Base-by-base conservation (phyloP, 2,797 vertebrate species). In the Lepus townsendii region DNA sequence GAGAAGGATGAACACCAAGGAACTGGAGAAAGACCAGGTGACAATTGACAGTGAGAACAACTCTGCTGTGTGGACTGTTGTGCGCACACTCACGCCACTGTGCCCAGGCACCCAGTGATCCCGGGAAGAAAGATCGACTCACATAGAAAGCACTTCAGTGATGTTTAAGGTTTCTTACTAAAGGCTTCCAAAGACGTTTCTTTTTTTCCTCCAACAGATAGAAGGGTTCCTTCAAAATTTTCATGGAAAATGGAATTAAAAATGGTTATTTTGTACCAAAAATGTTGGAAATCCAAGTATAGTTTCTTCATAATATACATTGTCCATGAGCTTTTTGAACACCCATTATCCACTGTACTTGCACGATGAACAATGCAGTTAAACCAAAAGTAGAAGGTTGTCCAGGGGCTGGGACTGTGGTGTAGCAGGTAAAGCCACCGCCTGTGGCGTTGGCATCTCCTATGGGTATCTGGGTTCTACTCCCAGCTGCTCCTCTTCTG, bases 371-470 rank as follows among this genome's bases (percentile, higher is more conserved):
- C 69, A 24, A 63, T 52, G 47, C 16, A 35, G 60, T 66, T 50
- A 72, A 92, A 71, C 92, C 68, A 91, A 69, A 47, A 92, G 54
- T 26, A 50, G 63, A 94, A 77, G 19, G n/a, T 93, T 91, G 77
- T 54, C 68, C 30, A 32, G 42, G 42, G 42, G 42, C 42, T 47
- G 42, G 42, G 42, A 47, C 42, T 47, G 8, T 47, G 42, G 42
- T 47, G 42, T 47, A 47, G 42, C 42, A 10, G 42, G 42, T 47
- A 47, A 47, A 47, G 42, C 42, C 42, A 47, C 42, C 42, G 8
- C 42, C 42, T 47, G 42, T 47, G 42, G 42, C 42, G 0, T 47
- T 47, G 42, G 42, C 42, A 47, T 47, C 42, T 47, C 42, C 42
- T 47, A 47, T 47, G 9, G 42, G 42, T 47, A 47, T 47, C 42